A percentile compares a stretch with the other conserved stretches of the same genome.
phyloP scores from a whole-genome alignment of 1,140 invertebrate species.

The Euwallacea similis region DNA sequence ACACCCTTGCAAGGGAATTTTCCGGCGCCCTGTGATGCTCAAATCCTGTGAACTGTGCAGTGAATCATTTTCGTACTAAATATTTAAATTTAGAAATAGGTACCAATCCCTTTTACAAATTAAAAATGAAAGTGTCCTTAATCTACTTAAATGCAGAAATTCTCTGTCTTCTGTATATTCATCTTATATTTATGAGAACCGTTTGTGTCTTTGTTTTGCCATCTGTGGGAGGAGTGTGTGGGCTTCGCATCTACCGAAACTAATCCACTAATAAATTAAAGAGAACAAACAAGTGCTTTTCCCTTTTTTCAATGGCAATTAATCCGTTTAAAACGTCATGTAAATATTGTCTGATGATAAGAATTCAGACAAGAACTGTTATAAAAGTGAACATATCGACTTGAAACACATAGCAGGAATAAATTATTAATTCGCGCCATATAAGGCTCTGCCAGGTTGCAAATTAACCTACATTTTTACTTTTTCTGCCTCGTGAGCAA shows the following conservation, averaged over 20 bases:
- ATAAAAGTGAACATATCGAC: background rate
- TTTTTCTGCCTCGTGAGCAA: constrained; percentile 5
- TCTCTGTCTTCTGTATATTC: background rate
- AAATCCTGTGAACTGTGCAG: no score
- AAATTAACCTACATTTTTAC: constrained; percentile 29
- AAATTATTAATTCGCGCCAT: constrained; percentile 18
- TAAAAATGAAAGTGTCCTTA: constrained; percentile 1
- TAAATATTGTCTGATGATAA: background rate
- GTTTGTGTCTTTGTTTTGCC: no score
- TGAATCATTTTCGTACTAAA: no score
- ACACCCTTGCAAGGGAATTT: no score
- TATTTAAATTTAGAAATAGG: background rate
- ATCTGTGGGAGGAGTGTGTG: background rate
- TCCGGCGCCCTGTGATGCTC: no score
- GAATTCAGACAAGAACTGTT: background rate
- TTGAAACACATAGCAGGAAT: background rate
- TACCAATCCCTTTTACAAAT: background rate
- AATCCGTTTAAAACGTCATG: background rate
- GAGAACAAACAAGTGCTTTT: background rate
- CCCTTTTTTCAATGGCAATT: background rate
- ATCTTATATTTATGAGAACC: background rate
- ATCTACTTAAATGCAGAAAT: constrained; percentile 2
- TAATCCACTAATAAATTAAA: constrained; percentile 2
- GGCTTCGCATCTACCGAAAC: background rate
- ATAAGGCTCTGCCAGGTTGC: constrained; percentile 24